phyloP scores from a whole-genome alignment of 1,140 invertebrate genomes.

The Streblospio benedicti region DNA sequence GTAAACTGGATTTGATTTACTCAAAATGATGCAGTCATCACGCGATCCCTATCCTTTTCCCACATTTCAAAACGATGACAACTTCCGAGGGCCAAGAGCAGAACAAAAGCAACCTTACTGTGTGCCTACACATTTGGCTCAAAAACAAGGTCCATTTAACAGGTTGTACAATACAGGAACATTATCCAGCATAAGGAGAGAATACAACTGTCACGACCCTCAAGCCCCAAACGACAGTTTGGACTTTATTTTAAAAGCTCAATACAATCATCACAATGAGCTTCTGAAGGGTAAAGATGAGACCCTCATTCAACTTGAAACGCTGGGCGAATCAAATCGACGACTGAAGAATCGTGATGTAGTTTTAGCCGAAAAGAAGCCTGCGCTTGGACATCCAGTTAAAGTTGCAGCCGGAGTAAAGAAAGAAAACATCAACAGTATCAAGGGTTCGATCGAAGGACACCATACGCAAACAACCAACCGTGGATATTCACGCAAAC shows the following conservation, averaged over 20 bases:
- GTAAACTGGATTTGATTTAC: too few relatives aligned
- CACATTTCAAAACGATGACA: conserved; percentile 36
- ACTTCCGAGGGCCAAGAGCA: conserved; percentile 29
- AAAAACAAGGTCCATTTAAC: conserved; percentile 34
- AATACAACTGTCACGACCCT: conserved; percentile 40
- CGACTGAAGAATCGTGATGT: conserved; percentile 40
- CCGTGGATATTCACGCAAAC: conserved; percentile 45
- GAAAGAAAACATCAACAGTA: conserved; percentile 38
- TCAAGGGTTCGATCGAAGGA: conserved; percentile 44
- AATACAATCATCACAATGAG: conserved; percentile 45
- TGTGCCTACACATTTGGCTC: conserved; percentile 12
- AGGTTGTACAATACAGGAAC: conserved; percentile 37
- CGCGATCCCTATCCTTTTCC: conserved; percentile 43
- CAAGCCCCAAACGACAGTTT: conserved; percentile 42
- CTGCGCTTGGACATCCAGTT: conserved; percentile 37
- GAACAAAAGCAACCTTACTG: not conserved
- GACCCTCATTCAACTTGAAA: conserved; percentile 42
- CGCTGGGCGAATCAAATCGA: conserved; percentile 33
- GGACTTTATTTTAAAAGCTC: conserved; percentile 44
- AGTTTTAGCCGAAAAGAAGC: conserved; percentile 24
- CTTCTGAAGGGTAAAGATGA: conserved; percentile 38
- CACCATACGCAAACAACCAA: conserved; percentile 47
- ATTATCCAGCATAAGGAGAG: conserved; percentile 34
- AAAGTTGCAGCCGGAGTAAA: conserved; percentile 29
- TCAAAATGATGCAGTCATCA: conserved; percentile 23